Conservation (phyloP, 2,888 invertebrate species). For the Hirtodrosophila histrioides region DNA sequence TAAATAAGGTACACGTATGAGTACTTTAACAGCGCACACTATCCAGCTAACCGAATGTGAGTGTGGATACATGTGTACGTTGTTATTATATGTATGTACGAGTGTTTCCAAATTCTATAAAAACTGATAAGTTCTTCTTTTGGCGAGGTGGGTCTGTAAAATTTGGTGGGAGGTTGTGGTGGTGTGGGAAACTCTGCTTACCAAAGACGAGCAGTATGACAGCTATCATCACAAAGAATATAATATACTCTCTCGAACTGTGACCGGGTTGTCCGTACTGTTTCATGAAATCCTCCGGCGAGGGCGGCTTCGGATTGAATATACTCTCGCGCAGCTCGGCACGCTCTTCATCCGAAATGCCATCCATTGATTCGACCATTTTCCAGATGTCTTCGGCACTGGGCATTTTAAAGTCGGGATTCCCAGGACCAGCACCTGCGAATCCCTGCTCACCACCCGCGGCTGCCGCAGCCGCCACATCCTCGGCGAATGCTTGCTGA, state of each 20-base stretch:
- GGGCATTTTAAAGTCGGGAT: slow-evolving; percentile 85
- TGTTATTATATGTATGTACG: background rate
- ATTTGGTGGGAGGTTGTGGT: background rate
- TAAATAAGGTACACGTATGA: slow-evolving; percentile 37
- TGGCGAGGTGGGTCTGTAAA: slow-evolving; percentile 28
- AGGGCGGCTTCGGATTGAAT: slow-evolving; percentile 83
- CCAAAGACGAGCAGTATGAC: slow-evolving; percentile 83
- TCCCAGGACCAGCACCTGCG: slow-evolving; percentile 57
- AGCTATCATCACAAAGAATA: slow-evolving; percentile 83
- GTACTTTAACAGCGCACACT: slow-evolving; percentile 45
- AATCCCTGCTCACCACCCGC: slow-evolving; percentile 69
- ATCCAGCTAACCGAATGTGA: background rate
- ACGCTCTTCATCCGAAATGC: slow-evolving; percentile 87
- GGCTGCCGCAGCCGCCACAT: slow-evolving; percentile 77
- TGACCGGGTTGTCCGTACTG: slow-evolving; percentile 60
- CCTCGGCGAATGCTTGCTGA: slow-evolving; percentile 77
- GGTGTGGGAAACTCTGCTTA: slow-evolving; percentile 70
- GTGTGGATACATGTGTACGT: background rate
- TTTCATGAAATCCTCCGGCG: slow-evolving; percentile 80
- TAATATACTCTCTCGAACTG: slow-evolving; percentile 78
- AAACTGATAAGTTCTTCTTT: slow-evolving; percentile 18
- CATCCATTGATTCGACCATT: slow-evolving; percentile 86
- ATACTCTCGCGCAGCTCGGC: slow-evolving; percentile 86
- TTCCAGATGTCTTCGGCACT: slow-evolving; percentile 86
- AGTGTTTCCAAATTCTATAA: slow-evolving; percentile 1